Conservation (phyloP, 1,140 invertebrate species). For the Zaprionus ghesquierei region DNA sequence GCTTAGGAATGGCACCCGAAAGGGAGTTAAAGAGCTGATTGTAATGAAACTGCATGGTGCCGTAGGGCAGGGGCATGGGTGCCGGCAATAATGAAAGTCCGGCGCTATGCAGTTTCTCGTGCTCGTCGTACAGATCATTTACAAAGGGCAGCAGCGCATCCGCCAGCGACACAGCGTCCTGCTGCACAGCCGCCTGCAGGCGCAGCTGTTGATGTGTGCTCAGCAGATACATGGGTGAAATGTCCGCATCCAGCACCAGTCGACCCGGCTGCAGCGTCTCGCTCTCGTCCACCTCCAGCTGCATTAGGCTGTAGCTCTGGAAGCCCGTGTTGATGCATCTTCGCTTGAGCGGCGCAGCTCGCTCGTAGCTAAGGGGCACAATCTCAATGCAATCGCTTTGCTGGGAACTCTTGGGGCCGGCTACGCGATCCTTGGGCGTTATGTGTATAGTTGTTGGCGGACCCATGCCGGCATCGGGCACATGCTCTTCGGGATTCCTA, state of each 20-base stretch:
- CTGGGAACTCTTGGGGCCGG: not conserved
- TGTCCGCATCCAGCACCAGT: not conserved
- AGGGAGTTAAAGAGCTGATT: not conserved
- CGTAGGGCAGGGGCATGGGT: not conserved
- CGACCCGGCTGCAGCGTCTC: not conserved
- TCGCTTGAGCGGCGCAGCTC: not conserved
- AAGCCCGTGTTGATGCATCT: slow-evolving; percentile 16
- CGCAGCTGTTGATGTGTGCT: slow-evolving; percentile 5
- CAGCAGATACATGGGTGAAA: slow-evolving; percentile 5
- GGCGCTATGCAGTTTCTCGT: not conserved
- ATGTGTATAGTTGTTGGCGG: slow-evolving; percentile 11
- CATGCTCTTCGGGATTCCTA: slow-evolving; percentile 9
- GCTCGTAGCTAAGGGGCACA: not conserved
- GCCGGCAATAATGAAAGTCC: not conserved
- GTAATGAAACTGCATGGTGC: slow-evolving; percentile 10
- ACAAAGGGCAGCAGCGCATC: slow-evolving; percentile 26
- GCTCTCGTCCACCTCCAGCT: not conserved
- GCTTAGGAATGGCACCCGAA: not conserved
- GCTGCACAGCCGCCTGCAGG: slow-evolving; percentile 31
- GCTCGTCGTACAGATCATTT: slow-evolving; percentile 25
- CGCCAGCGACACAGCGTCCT: not conserved
- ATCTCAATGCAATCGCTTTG: not conserved
- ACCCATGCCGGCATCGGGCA: not conserved
- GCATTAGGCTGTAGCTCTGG: slow-evolving; percentile 25
- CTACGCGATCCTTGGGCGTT: not conserved